These are phyloP conservation scores for Rallus limicola DNA, from an alignment of 2,113 vertebrate species.

Conservation along the genomic window DNA sequence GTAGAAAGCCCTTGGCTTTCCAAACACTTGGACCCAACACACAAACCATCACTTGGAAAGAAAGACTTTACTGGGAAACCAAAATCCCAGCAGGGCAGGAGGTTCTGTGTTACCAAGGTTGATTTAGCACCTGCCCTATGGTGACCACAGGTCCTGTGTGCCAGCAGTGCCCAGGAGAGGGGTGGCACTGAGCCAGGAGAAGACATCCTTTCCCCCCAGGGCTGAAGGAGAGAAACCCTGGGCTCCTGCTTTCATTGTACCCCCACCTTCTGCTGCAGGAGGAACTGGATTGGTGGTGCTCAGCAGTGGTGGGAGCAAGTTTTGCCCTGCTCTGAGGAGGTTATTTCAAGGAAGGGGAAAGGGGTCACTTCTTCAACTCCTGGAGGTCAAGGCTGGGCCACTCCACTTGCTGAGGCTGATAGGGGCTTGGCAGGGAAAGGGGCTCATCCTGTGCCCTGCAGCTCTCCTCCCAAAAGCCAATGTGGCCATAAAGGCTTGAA, in stretches of 20 bases:
- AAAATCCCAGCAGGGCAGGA: neutral
- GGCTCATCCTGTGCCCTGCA: neutral
- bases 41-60: neutral
- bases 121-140: neutral
- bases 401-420: neutral
- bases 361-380: neutral
- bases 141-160: accelerated
- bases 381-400: neutral
- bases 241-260: neutral
- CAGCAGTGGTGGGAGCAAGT: neutral
- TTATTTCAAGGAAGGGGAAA: neutral
- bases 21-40: neutral
- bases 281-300: neutral
- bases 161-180: neutral
- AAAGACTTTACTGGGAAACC: neutral
- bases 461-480: neutral
- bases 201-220: neutral
- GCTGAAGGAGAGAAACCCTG: neutral
- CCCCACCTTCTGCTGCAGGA: neutral
- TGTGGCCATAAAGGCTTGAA: neutral
- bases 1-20: neutral
- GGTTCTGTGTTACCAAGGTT: neutral
- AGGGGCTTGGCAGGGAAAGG: neutral
- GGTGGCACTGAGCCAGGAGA: neutral
- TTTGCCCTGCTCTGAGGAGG: neutral